Percentiles rank a stretch among this genome's conserved stretches.
Conservation (phyloP, 2,888 invertebrate genomes). For the Pollenia angustigena region DNA sequence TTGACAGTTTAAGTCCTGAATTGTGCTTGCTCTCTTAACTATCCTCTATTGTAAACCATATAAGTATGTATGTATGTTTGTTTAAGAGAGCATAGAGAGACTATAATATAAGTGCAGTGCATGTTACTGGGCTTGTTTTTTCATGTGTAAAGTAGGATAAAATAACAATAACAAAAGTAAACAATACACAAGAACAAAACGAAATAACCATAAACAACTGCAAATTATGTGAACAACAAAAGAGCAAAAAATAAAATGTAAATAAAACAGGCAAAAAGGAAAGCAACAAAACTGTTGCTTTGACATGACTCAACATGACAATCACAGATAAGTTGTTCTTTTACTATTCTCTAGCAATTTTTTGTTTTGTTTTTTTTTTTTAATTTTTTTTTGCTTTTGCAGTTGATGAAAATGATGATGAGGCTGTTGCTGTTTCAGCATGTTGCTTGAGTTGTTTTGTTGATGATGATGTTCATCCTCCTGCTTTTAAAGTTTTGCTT, state of each 20-base stretch:
- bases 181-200: conserved; percentile 26
- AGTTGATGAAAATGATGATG: conserved; percentile 39
- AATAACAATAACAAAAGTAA: conserved; percentile 52
- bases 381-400: conserved; percentile 27
- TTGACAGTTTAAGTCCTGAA: no score
- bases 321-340: conserved; percentile 68
- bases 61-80: no score
- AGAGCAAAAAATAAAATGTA: background rate
- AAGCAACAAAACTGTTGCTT: conserved; percentile 67
- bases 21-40: no score
- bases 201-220: conserved; percentile 57
- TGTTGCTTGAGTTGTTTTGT: conserved; percentile 43
- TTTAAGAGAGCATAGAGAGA: background rate
- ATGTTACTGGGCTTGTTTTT: no score
- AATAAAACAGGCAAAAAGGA: background rate
- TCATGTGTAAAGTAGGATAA: conserved; percentile 20
- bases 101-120: no score
- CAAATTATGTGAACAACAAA: conserved; percentile 44
- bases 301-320: conserved; percentile 73
- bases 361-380: conserved; percentile 19
- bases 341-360: conserved; percentile 44
- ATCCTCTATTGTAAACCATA: no score
- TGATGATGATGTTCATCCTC: conserved; percentile 59
- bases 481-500: conserved; percentile 50
- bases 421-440: conserved; percentile 53